Evolutionary conservation across 2,797 vertebrate genomes (phyloP).

Genomic region (Austrolebias charrua): DNA sequence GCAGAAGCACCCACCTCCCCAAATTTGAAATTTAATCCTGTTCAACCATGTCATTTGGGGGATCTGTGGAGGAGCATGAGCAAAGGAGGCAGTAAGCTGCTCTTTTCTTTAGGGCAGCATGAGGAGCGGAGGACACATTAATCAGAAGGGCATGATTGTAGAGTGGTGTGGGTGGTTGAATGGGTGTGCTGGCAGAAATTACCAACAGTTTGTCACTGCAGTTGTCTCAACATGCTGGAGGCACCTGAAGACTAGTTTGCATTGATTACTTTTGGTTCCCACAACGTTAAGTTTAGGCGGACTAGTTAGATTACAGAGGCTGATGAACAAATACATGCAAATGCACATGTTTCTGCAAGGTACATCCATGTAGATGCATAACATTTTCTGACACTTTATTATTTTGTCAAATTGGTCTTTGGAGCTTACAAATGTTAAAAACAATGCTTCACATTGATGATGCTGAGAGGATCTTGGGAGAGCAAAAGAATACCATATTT

Average conservation of each 20-base stretch:
- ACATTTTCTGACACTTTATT: conserved; percentile 42
- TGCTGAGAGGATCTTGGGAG: conserved; percentile 44
- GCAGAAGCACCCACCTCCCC: conserved; percentile 50
- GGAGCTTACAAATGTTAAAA: conserved; percentile 54
- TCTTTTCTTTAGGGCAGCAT: conserved; percentile 70
- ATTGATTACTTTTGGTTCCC: conserved; percentile 56
- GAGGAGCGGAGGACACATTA: conserved; percentile 64
- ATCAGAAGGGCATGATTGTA: conserved; percentile 66
- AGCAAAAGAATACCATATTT: conserved; percentile 39
- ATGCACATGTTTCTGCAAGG: conserved; percentile 52
- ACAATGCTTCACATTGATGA: conserved; percentile 52
- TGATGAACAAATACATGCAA: conserved; percentile 58
- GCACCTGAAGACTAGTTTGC: conserved; percentile 49
- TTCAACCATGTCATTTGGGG: conserved; percentile 65
- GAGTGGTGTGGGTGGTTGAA: conserved; percentile 61
- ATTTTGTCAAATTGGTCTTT: conserved; percentile 49
- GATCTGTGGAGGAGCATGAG: conserved; percentile 53
- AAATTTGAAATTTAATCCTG: conserved; percentile 66
- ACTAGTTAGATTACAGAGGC: conserved; percentile 57
- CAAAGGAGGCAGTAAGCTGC: conserved; percentile 60
- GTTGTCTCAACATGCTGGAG: conserved; percentile 44
- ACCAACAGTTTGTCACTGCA: conserved; percentile 58
- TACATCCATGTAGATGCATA: conserved; percentile 33
- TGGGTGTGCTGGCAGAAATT: conserved; percentile 60
- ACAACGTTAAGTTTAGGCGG: conserved; percentile 42